phyloP scores from a whole-genome alignment of 2,797 vertebrate genomes.

The Melopsittacus undulatus region DNA sequence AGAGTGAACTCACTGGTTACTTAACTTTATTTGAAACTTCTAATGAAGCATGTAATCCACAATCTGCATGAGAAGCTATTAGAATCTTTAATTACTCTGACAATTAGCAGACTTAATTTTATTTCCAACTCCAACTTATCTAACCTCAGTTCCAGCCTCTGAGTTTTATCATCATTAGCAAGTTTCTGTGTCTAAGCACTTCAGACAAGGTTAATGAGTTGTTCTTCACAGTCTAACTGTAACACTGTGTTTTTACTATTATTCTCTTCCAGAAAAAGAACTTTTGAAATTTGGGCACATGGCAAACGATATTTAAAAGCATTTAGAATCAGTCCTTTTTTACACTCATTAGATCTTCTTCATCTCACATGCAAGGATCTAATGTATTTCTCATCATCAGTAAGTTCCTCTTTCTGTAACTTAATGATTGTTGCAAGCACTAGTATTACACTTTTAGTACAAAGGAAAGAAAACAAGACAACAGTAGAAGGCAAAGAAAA shows the following conservation, averaged over 20 bases:
- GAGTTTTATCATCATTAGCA: neutral
- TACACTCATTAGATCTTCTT: neutral
- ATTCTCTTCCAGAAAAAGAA: neutral
- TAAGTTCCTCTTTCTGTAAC: neutral
- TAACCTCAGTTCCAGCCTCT: neutral
- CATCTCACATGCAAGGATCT: neutral
- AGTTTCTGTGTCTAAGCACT: neutral
- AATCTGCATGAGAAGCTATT: neutral
- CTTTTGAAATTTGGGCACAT: neutral
- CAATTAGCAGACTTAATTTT: neutral
- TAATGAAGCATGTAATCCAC: neutral
- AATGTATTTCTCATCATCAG: neutral
- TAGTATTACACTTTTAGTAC: neutral
- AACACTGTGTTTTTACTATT: neutral
- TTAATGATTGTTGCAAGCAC: neutral
- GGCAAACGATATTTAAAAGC: neutral
- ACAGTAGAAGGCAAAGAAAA: neutral
- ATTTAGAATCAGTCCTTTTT: neutral
- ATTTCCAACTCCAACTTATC: neutral
- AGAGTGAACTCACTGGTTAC: neutral
- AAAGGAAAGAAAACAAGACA: neutral
- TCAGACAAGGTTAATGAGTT: neutral
- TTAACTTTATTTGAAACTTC: neutral
- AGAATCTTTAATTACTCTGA: neutral
- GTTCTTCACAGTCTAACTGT: neutral